phyloP scores from a whole-genome alignment of 1,140 invertebrate genomes.

The Gryllus bimaculatus region DNA sequence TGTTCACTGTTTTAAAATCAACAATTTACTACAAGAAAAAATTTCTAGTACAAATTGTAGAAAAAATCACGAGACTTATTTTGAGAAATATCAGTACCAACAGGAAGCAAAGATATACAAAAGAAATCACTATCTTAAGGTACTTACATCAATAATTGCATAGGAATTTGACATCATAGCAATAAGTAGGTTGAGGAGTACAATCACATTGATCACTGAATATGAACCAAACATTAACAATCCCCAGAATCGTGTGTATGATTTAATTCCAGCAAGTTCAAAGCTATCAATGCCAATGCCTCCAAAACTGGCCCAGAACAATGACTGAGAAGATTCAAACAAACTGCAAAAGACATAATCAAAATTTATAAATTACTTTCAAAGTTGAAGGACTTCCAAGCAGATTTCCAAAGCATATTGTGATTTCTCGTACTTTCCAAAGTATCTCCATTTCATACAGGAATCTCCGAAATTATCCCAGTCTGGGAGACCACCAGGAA shows the following conservation, averaged over 20 bases:
- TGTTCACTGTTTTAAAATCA: too few species aligned
- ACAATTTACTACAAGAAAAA: too few species aligned
- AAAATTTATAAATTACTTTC: not conserved
- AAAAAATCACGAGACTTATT: not conserved
- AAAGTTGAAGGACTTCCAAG: not conserved
- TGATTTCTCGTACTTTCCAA: conserved; percentile 37
- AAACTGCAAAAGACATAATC: conserved; percentile 46
- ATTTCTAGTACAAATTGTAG: not conserved
- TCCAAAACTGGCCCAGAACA: conserved; percentile 86
- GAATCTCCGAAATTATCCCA: conserved; percentile 56
- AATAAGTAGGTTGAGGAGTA: conserved; percentile 75
- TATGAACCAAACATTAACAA: conserved; percentile 73
- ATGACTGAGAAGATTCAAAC: conserved; percentile 80
- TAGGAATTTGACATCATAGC: conserved; percentile 90
- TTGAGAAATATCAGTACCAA: not conserved
- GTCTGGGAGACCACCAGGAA: conserved; percentile 47
- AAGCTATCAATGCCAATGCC: conserved; percentile 71
- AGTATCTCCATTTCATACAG: conserved; percentile 70
- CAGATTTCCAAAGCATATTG: not conserved
- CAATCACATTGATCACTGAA: conserved; percentile 76
- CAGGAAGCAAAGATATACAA: not conserved
- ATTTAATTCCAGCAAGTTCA: conserved; percentile 64
- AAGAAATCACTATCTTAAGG: too few species aligned
- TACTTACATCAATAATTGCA: conserved; percentile 59
- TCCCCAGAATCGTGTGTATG: conserved; percentile 70